Percentiles rank a stretch among this genome's conserved stretches.
Evolutionary conservation across 2,113 vertebrate species (phyloP).

Genomic region (Notiomystis cincta): DNA sequence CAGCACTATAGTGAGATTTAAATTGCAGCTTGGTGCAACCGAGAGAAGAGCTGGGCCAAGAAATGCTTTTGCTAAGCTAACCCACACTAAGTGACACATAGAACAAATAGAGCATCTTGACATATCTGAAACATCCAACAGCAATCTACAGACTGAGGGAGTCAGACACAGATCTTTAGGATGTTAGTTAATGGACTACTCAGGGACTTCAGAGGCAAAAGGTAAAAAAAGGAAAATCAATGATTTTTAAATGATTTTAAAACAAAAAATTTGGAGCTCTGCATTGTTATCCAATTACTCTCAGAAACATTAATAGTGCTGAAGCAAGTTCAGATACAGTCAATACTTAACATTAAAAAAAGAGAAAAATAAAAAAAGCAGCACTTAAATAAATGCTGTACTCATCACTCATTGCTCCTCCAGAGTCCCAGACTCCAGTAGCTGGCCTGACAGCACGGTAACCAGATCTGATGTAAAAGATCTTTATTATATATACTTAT

Average conservation of each 20-base stretch:
- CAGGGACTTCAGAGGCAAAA: background rate
- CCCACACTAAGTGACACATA: background rate
- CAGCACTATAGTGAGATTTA: background rate
- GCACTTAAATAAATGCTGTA: background rate
- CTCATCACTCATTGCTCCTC: background rate
- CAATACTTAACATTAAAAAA: background rate
- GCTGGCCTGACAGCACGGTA: background rate
- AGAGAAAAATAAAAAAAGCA: background rate
- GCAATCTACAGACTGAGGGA: background rate
- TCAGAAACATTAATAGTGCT: background rate
- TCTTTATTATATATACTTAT: conserved; percentile 3
- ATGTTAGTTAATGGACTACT: background rate
- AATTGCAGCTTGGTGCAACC: background rate
- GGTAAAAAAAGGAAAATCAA: background rate
- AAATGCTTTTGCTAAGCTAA: background rate
- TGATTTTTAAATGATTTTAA: background rate
- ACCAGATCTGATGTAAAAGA: background rate
- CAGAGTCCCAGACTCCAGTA: background rate
- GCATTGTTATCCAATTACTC: background rate
- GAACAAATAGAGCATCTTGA: background rate
- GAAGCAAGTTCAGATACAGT: background rate
- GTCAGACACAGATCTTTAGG: background rate
- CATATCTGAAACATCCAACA: background rate
- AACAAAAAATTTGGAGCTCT: background rate
- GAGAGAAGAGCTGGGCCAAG: background rate